Conservation (phyloP, 2,113 vertebrate genomes). For the Burhinus bistriatus region DNA sequence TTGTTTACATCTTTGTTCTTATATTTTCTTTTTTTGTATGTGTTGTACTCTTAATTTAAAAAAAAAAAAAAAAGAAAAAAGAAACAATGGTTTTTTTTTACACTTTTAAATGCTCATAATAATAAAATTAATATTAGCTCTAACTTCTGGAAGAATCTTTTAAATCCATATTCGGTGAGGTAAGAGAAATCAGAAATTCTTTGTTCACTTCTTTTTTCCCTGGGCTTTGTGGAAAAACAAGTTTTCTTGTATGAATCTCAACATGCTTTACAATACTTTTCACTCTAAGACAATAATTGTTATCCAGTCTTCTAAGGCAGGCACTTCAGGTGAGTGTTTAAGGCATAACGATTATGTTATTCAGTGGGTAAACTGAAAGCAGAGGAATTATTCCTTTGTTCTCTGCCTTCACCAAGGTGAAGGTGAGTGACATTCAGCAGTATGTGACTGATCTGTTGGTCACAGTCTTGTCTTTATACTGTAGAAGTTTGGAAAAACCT, state of each 20-base stretch:
- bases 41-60: background rate
- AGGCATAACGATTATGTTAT: background rate
- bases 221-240: background rate
- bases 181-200: background rate
- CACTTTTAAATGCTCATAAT: background rate
- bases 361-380: background rate
- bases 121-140: background rate
- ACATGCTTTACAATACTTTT: background rate
- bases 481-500: background rate
- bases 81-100: background rate
- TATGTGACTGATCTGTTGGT: background rate
- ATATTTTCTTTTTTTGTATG: background rate
- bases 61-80: background rate
- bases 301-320: background rate
- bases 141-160: background rate
- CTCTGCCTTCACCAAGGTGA: background rate
- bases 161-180: background rate
- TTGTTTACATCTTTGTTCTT: background rate
- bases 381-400: background rate
- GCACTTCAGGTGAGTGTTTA: background rate
- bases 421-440: background rate
- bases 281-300: background rate
- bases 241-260: background rate
- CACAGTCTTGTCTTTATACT: background rate
- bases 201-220: background rate